These are phyloP conservation scores for Siniperca knerii DNA, from an alignment of 2,113 vertebrate species.

Conservation along the genomic window DNA sequence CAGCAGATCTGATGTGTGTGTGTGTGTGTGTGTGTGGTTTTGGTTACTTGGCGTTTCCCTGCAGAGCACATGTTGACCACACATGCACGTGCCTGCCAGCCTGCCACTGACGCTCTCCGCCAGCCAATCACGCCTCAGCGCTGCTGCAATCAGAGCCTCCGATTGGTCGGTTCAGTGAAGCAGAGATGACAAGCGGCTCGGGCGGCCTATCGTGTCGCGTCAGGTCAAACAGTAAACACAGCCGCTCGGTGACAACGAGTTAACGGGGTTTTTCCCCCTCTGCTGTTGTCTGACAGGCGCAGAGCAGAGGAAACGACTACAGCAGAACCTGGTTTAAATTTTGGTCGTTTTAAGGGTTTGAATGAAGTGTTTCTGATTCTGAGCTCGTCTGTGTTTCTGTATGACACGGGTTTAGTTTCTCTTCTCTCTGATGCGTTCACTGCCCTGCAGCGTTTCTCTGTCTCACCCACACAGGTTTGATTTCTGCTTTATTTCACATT, in stretches of 20 bases:
- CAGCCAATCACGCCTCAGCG: slow-evolving; percentile 40
- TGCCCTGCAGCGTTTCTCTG: not conserved
- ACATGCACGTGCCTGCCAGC: slow-evolving; percentile 51
- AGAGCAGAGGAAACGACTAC: not conserved
- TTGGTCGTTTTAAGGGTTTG: accelerated
- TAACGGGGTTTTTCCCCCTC: slow-evolving; percentile 9
- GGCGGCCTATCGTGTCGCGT: slow-evolving; percentile 5
- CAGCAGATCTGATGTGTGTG: slow-evolving; percentile 14
- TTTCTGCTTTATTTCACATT: not conserved
- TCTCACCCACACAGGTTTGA: not conserved
- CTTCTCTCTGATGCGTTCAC: not conserved
- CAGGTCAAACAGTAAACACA: slow-evolving; percentile 45
- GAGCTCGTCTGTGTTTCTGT: not conserved
- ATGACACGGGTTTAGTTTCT: not conserved
- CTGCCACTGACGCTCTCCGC: not conserved
- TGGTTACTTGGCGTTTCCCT: slow-evolving; percentile 36
- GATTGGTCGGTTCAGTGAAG: slow-evolving; percentile 10
- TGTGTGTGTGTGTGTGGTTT: not conserved
- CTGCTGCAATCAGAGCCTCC: not conserved
- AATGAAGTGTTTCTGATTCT: no score
- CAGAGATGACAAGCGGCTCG: not conserved
- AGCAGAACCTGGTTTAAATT: not conserved
- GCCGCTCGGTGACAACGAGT: not conserved
- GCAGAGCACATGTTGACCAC: slow-evolving; percentile 62
- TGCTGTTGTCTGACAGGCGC: slow-evolving; percentile 51